These are phyloP conservation scores for Piliocolobus tephrosceles DNA, from an alignment of 2,113 vertebrate genomes.

Conservation along the genomic window DNA sequence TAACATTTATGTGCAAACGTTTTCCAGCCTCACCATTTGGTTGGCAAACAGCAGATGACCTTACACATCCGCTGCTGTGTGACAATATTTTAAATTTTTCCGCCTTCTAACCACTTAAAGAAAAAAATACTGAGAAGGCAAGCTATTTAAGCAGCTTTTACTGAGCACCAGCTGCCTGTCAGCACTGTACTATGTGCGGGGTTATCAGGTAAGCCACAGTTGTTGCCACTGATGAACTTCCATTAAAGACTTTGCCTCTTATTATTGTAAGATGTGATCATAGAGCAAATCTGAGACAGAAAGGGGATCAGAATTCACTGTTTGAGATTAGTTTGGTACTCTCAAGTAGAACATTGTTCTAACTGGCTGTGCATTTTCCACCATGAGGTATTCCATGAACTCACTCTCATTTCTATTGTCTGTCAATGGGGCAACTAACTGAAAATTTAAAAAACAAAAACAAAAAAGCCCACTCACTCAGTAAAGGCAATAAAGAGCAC, in stretches of 20 bases:
- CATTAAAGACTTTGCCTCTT: neutral
- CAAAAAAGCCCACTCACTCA: neutral
- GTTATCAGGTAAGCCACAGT: neutral
- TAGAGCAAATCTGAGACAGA: neutral
- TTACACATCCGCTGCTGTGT: neutral
- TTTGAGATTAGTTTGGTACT: neutral
- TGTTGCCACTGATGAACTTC: neutral
- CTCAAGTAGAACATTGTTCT: neutral
- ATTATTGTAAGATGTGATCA: neutral
- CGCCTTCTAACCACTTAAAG: neutral
- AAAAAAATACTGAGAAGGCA: neutral
- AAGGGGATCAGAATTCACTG: neutral
- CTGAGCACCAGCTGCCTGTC: neutral
- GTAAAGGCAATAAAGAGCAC: neutral
- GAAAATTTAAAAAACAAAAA: neutral
- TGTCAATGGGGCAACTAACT: neutral
- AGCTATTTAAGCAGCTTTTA: neutral
- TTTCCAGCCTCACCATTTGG: neutral
- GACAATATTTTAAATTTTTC: neutral
- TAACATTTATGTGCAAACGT: neutral
- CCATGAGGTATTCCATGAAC: no score
- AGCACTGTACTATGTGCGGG: fast-evolving
- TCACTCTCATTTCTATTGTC: neutral
- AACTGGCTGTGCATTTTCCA: neutral
- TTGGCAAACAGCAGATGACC: neutral